Percentiles rank a stretch among this genome's conserved stretches.
Conservation (phyloP, 2,113 vertebrate genomes). For the Eira barbara region DNA sequence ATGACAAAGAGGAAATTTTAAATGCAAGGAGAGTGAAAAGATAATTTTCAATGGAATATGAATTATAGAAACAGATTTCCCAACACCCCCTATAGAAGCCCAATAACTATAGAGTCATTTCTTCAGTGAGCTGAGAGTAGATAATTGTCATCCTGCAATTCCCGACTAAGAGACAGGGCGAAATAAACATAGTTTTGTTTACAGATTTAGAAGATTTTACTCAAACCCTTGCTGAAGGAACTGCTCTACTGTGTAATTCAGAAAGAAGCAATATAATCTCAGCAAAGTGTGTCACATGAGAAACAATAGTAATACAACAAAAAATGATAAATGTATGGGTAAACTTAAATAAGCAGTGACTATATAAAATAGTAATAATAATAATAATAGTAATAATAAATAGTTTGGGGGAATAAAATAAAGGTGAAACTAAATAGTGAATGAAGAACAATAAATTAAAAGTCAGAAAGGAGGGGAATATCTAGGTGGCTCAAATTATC, state of each 20-base stretch:
- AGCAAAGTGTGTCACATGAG: neutral
- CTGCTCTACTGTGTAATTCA: neutral
- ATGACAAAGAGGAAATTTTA: neutral
- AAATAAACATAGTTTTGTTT: neutral
- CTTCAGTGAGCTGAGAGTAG: neutral
- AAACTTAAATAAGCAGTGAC: neutral
- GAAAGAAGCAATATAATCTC: neutral
- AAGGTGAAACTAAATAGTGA: neutral
- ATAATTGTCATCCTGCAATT: neutral
- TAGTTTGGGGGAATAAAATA: neutral
- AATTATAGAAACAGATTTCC: slow-evolving; percentile 1
- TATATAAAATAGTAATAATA: neutral
- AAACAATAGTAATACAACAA: neutral
- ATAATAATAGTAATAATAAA: neutral
- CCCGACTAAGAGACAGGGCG: neutral
- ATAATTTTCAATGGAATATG: neutral
- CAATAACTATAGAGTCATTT: neutral
- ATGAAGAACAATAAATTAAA: neutral
- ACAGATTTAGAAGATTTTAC: neutral
- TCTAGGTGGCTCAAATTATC: neutral
- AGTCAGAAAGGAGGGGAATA: neutral
- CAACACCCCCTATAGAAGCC: neutral
- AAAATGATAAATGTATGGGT: neutral
- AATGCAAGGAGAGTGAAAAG: neutral
- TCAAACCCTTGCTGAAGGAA: neutral